Base-by-base conservation (phyloP, 2,888 invertebrate species). In the Catocala nupta region DNA sequence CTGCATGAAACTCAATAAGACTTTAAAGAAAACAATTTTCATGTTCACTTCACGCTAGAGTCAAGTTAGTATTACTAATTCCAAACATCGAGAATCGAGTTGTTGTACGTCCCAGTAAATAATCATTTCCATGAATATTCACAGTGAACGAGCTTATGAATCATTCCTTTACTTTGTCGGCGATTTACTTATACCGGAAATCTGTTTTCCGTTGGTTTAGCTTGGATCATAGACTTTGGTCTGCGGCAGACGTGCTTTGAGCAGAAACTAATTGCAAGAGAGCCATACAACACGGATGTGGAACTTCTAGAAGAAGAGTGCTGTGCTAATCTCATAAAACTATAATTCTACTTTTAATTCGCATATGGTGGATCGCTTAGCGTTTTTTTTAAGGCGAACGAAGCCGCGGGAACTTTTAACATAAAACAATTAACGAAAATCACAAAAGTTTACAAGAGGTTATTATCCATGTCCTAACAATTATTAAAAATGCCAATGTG, bases 201-300 rank as follows among this genome's bases (percentile, higher is more conserved):
- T 86, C 83, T 84, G 88, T 88, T 89, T 87, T 86, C 86, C 84
- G 81, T 84, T 88, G 87, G 89, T 86, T 90, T 82, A 88, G 85
- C 82, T 84, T 78, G 85, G 89, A 90, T 91, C 90, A 91, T 90
- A 88, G 91, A 89, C 86, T 87, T 81, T 77, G 86, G 88, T 87
- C 90, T 90, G 91, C 82, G 84, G 86, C 86, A 86, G 92, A 92
- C 90, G 89, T 90, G 92, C 92, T 92, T 91, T 92, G 92, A 91
- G 90, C 90, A 87, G 91, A 90, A 92, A 92, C 92, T 92, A 92
- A 92, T 92, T 92, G 92, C 91, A 90, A 91, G 90, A 89, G 86
- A 90, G 85, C 88, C 85, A 88, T 84, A 82, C 76, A 79, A 85
- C 89, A 68, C 16, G n/a, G 86, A 87, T 77, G 11, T 82, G 84